Evolutionary conservation across 2,888 invertebrate genomes (phyloP).

Genomic region (Hemistola chrysoprasaria): DNA sequence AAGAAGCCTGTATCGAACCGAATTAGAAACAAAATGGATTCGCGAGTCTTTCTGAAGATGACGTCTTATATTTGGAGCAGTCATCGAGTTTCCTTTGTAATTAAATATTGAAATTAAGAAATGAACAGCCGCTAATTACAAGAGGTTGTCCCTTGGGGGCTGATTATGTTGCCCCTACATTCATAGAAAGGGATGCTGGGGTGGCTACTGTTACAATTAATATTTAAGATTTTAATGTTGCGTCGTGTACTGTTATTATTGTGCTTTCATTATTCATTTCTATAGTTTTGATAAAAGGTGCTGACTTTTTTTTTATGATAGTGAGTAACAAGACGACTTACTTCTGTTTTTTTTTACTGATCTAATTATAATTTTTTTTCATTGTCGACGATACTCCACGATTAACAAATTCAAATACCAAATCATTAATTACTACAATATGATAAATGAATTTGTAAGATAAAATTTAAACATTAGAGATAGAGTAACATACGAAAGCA

Average conservation of each 20-base stretch:
- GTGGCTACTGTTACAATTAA: slow-evolving; percentile 69
- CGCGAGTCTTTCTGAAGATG: slow-evolving; percentile 75
- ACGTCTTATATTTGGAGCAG: slow-evolving; percentile 74
- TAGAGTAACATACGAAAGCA: slow-evolving; percentile 39
- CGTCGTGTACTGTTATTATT: slow-evolving; percentile 34
- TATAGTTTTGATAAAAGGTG: no score
- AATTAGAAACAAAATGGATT: slow-evolving; percentile 71
- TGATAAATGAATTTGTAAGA: slow-evolving; percentile 10
- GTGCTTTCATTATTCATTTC: slow-evolving; percentile 12
- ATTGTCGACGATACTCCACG: slow-evolving; percentile 1
- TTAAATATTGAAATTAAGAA: slow-evolving; percentile 84
- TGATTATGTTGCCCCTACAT: slow-evolving; percentile 74
- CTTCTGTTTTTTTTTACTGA: no score
- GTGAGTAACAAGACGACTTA: no score
- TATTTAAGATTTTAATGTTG: slow-evolving; percentile 70
- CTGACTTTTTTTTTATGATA: no score
- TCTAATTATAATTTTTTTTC: no score
- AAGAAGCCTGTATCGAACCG: slow-evolving; percentile 63
- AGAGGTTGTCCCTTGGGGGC: slow-evolving; percentile 80
- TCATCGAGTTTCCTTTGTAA: slow-evolving; percentile 82
- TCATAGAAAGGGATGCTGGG: slow-evolving; percentile 69
- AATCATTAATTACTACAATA: no score
- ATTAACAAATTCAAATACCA: no score
- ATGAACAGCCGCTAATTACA: slow-evolving; percentile 83
- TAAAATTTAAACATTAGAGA: slow-evolving; percentile 29